Evolutionary conservation across 2,888 invertebrate genomes (phyloP).

Genomic region (Hirudinaria manillensis): DNA sequence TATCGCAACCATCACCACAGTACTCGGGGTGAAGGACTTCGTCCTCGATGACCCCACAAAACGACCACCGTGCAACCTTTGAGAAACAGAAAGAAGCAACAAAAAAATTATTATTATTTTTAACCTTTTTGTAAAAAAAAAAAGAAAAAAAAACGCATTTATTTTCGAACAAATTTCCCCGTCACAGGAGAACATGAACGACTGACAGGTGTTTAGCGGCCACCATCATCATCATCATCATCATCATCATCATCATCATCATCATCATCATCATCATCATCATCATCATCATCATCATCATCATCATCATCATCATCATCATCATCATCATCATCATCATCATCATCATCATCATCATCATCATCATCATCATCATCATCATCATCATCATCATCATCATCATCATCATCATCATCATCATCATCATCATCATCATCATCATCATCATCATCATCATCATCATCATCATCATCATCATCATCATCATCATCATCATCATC

Average conservation of each 20-base stretch:
- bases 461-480: background rate
- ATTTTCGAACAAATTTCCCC: too few species aligned
- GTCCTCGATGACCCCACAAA: background rate
- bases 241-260: constrained; percentile 30
- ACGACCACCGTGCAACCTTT: too few species aligned
- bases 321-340: constrained; percentile 20
- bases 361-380: constrained; percentile 32
- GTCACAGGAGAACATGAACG: too few species aligned
- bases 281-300: constrained; percentile 17
- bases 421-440: constrained; percentile 24
- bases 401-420: constrained; percentile 26
- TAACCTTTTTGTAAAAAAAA: too few species aligned
- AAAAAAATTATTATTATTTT: too few species aligned
- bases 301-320: constrained; percentile 15
- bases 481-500: constrained; percentile 12
- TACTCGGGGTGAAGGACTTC: constrained; percentile 1
- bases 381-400: constrained; percentile 29
- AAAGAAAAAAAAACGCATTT: too few species aligned
- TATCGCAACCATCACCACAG: constrained; percentile 1
- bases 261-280: constrained; percentile 24
- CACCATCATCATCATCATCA: constrained; percentile 27
- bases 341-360: constrained; percentile 32
- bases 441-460: constrained; percentile 23
- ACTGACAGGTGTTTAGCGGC: too few species aligned
- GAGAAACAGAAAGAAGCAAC: too few species aligned